phyloP scores from a whole-genome alignment of 1,140 invertebrate genomes.

The Zaprionus ornatus region DNA sequence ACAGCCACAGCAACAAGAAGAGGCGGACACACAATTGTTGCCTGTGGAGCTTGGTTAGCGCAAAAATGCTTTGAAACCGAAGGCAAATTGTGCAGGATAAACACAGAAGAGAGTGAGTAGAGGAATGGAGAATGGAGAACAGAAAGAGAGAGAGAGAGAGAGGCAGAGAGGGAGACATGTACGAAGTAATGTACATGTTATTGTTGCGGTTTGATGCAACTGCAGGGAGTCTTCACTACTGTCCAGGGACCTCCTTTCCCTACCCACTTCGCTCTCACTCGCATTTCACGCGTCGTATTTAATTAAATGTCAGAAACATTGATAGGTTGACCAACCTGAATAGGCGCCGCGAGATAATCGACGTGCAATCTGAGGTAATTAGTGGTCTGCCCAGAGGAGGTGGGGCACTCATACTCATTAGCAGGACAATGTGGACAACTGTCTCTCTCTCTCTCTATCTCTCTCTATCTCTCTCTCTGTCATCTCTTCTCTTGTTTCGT shows the following conservation, averaged over 20 bases:
- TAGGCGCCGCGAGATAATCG: slow-evolving; percentile 4
- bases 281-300: slow-evolving; percentile 27
- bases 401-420: neutral
- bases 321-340: neutral
- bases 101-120: neutral
- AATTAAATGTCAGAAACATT: slow-evolving; percentile 46
- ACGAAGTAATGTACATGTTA: slow-evolving; percentile 1
- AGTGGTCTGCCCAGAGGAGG: neutral
- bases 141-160: neutral
- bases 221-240: slow-evolving; percentile 2
- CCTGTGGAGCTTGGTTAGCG: slow-evolving; percentile 29
- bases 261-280: neutral
- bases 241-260: neutral
- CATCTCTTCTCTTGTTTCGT: neutral
- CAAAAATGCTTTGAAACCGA: slow-evolving; percentile 31
- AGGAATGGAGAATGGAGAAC: neutral
- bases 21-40: slow-evolving; percentile 32
- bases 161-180: too few species aligned
- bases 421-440: neutral
- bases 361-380: slow-evolving; percentile 44
- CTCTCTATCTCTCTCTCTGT: neutral
- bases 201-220: slow-evolving; percentile 26
- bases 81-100: neutral
- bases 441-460: neutral
- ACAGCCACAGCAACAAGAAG: slow-evolving; percentile 5